Evolutionary conservation across 2,797 vertebrate species (phyloP).

Genomic region (Echeneis naucrates): DNA sequence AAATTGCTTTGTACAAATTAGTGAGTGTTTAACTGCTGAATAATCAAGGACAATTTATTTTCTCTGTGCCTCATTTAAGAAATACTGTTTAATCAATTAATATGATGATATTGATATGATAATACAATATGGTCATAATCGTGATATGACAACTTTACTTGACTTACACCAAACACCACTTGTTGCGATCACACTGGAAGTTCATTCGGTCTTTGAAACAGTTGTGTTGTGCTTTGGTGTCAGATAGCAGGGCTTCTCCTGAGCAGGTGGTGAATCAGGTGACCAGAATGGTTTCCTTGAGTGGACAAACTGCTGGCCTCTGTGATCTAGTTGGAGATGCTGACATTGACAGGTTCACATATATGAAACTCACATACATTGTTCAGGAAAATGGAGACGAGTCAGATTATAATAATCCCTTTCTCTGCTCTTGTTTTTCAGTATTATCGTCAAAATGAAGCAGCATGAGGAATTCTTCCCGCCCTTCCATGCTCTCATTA

Average conservation of each 20-base stretch:
- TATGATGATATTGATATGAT: too few species aligned
- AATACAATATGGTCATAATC: too few species aligned
- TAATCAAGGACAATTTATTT: too few species aligned
- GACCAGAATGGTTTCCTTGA: slow-evolving; percentile 80
- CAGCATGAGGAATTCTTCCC: slow-evolving; percentile 92
- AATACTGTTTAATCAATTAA: too few species aligned
- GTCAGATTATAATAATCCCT: neutral
- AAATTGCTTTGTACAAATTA: too few species aligned
- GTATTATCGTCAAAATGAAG: slow-evolving; percentile 90
- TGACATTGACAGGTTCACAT: slow-evolving; percentile 88
- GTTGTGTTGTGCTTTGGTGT: slow-evolving; percentile 20
- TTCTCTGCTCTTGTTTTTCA: slow-evolving; percentile 62
- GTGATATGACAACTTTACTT: too few species aligned
- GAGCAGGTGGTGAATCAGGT: slow-evolving; percentile 87
- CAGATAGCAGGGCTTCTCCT: slow-evolving; percentile 85
- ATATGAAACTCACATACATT: too few species aligned
- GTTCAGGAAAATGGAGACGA: neutral
- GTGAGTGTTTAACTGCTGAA: too few species aligned
- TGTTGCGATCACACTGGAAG: too few species aligned
- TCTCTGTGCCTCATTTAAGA: too few species aligned
- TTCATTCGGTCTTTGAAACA: too few species aligned
- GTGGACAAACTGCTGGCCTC: slow-evolving; percentile 65
- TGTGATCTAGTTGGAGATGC: slow-evolving; percentile 83
- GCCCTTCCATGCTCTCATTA: slow-evolving; percentile 87
- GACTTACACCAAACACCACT: too few species aligned